Evolutionary conservation across 2,888 invertebrate species (phyloP).

Genomic region (Pristionchus japonicus): DNA sequence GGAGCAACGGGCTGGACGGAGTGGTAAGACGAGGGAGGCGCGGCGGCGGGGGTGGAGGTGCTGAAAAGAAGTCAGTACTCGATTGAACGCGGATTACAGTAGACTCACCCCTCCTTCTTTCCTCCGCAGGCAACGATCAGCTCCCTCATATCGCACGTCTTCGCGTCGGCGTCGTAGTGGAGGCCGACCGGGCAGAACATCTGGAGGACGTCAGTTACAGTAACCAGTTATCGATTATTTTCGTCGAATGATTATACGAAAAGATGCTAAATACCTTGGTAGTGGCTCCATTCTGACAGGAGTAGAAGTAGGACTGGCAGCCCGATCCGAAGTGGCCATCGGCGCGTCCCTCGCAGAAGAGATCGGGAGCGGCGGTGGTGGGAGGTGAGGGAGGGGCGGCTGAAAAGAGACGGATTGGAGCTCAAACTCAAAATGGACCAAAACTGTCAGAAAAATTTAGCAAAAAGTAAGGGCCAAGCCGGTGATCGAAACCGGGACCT

Average conservation of each 20-base stretch:
- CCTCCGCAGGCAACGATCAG: slow-evolving; percentile 55
- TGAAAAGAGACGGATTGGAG: neutral
- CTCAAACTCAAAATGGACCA: neutral
- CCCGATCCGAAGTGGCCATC: slow-evolving; percentile 40
- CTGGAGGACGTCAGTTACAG: neutral
- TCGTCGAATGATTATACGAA: neutral
- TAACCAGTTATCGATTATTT: neutral
- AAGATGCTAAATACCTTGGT: slow-evolving; percentile 1
- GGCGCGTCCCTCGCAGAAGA: slow-evolving; percentile 23
- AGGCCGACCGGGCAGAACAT: slow-evolving; percentile 54
- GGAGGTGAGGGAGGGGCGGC: slow-evolving; percentile 32
- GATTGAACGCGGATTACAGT: no score
- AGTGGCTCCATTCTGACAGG: slow-evolving; percentile 16
- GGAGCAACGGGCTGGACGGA: neutral
- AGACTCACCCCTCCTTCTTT: slow-evolving; percentile 35
- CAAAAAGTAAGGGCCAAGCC: slow-evolving; percentile 51
- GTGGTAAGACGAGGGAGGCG: neutral
- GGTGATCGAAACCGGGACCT: slow-evolving; percentile 72
- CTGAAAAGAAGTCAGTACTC: neutral
- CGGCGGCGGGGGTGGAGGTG: neutral
- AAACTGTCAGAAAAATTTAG: neutral
- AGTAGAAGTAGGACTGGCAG: slow-evolving; percentile 32
- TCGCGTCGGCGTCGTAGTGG: slow-evolving; percentile 47
- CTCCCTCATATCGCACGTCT: slow-evolving; percentile 50
- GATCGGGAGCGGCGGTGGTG: neutral